Percentiles rank a stretch among this genome's conserved stretches.
These are phyloP conservation scores for Dicroscelio sp. DNA, from an alignment of 2,888 invertebrate genomes.

Conservation along the genomic window DNA sequence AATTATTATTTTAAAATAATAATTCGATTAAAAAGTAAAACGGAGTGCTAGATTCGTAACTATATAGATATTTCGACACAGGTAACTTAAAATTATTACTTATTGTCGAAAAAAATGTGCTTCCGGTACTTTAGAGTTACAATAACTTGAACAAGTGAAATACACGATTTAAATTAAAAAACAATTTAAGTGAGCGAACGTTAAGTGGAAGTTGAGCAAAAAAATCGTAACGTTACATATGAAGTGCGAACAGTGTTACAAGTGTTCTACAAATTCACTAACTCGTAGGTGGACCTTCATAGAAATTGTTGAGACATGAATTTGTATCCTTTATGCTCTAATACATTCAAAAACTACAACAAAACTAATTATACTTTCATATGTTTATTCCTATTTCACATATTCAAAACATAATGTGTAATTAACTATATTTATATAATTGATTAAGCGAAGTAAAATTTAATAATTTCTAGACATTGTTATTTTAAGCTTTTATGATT, in stretches of 20 bases:
- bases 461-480: no score
- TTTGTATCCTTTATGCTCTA: no score
- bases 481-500: no score
- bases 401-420: no score
- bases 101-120: neutral
- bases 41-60: no score
- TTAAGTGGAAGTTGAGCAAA: constrained; percentile 50
- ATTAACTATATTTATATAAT: no score
- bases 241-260: constrained; percentile 22
- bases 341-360: no score
- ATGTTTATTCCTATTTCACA: no score
- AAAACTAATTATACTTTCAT: no score
- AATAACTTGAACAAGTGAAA: constrained; percentile 10
- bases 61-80: neutral
- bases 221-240: constrained; percentile 36
- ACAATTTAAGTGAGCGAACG: constrained; percentile 26
- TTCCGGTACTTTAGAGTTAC: neutral
- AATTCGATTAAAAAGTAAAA: no score
- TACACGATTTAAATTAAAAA: constrained; percentile 23
- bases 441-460: no score
- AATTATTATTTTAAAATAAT: no score
- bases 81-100: neutral
- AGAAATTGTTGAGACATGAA: neutral
- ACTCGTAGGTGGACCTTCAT: constrained; percentile 6
- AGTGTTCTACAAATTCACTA: constrained; percentile 23